Percentiles rank a stretch among this genome's conserved stretches.
Evolutionary conservation across 2,888 invertebrate species (phyloP).

Genomic region (Leucophenga montana): DNA sequence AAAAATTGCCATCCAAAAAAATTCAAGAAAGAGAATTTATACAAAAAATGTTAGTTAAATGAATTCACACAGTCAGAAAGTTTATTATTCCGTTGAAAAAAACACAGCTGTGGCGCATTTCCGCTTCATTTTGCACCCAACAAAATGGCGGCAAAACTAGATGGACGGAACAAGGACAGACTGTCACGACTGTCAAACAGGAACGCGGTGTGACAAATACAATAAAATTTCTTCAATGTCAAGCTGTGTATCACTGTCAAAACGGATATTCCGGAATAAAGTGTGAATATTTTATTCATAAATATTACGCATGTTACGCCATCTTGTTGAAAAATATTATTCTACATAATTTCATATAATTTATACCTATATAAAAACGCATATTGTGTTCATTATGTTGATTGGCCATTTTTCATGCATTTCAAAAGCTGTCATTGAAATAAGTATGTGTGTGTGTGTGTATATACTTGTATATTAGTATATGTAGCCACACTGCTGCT

Average conservation of each 20-base stretch:
- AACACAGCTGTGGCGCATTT: conserved; percentile 23
- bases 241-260: not conserved
- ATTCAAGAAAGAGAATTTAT: not conserved
- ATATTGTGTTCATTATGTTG: too few relatives aligned
- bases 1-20: not conserved
- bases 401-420: too few relatives aligned
- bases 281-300: not conserved
- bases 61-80: conserved; percentile 10
- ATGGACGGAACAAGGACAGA: not conserved
- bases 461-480: too few relatives aligned
- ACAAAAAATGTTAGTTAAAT: conserved; percentile 20
- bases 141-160: not conserved
- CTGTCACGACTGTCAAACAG: not conserved
- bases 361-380: too few relatives aligned
- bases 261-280: not conserved
- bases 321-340: not conserved
- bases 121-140: not conserved
- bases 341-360: too few relatives aligned
- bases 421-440: too few relatives aligned
- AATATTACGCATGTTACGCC: not conserved
- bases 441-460: too few relatives aligned
- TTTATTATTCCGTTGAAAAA: conserved; percentile 17
- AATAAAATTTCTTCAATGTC: not conserved
- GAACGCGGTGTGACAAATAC: not conserved
- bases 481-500: not conserved